Conservation (phyloP, 2,113 vertebrate genomes). For the Otolemur garnettii region DNA sequence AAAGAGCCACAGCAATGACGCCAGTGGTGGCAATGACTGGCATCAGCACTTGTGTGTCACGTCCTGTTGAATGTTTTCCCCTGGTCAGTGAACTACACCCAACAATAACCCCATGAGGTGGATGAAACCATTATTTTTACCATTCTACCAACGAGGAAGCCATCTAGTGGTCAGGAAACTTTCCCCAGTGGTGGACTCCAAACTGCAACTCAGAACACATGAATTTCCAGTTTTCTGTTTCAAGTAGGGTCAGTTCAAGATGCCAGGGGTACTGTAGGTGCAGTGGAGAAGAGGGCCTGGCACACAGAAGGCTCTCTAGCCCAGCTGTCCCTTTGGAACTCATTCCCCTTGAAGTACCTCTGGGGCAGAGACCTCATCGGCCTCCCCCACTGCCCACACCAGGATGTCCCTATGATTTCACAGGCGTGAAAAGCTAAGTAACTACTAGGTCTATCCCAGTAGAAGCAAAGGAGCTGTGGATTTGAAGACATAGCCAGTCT, state of each 20-base stretch:
- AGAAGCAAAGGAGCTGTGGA: neutral
- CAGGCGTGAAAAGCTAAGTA: neutral
- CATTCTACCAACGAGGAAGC: neutral
- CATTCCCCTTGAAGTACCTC: neutral
- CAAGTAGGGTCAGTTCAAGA: neutral
- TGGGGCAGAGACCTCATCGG: neutral
- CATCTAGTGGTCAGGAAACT: neutral
- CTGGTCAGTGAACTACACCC: neutral
- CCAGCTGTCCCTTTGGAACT: neutral
- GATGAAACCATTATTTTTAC: neutral
- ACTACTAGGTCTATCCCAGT: neutral
- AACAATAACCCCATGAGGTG: rapidly evolving
- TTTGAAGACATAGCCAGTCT: neutral
- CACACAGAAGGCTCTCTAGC: rapidly evolving
- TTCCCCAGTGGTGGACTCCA: neutral
- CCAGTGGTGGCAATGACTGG: rapidly evolving
- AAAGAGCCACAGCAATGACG: rapidly evolving
- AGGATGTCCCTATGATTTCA: neutral
- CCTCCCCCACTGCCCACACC: neutral
- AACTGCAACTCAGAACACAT: neutral
- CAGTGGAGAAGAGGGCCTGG: neutral
- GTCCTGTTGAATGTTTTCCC: neutral
- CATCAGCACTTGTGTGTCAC: rapidly evolving
- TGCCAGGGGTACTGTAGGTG: rapidly evolving
- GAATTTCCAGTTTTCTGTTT: neutral